Evolutionary conservation across 2,797 vertebrate genomes (phyloP).

Genomic region (Rhinella marina): DNA sequence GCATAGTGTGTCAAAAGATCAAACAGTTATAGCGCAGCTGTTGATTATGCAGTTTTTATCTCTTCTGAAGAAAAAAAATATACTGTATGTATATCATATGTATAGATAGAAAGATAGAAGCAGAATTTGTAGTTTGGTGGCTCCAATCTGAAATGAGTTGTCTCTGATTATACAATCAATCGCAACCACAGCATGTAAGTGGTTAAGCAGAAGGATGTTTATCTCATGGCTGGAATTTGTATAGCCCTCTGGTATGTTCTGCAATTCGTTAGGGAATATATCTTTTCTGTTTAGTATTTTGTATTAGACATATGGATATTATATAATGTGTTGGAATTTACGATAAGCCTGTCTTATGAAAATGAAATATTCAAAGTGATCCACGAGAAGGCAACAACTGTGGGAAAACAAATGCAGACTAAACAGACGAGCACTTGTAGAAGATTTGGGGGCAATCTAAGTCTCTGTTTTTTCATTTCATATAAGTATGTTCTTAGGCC

Average conservation of each 20-base stretch:
- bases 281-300: conserved; percentile 9
- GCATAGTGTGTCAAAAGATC: not conserved
- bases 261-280: conserved; percentile 5
- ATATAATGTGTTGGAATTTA: conserved; percentile 20
- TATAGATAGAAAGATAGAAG: too few relatives aligned
- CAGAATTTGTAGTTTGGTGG: too few relatives aligned
- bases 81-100: too few relatives aligned
- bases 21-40: not conserved
- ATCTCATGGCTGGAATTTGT: not conserved
- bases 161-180: too few relatives aligned
- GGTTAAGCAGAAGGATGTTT: not conserved
- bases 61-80: too few relatives aligned
- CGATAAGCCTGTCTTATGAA: conserved; percentile 45
- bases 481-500: not conserved
- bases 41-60: not conserved
- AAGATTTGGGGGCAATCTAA: not conserved
- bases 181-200: too few relatives aligned
- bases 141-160: too few relatives aligned
- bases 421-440: conserved; percentile 19
- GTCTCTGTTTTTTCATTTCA: not conserved
- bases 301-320: conserved; percentile 9
- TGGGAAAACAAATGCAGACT: conserved; percentile 44
- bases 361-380: conserved; percentile 30
- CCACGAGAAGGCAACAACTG: conserved; percentile 2
- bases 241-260: conserved; percentile 26